Base-by-base conservation (phyloP, 92 coral and sea anemone species). In the Galaxea fascicularis region DNA sequence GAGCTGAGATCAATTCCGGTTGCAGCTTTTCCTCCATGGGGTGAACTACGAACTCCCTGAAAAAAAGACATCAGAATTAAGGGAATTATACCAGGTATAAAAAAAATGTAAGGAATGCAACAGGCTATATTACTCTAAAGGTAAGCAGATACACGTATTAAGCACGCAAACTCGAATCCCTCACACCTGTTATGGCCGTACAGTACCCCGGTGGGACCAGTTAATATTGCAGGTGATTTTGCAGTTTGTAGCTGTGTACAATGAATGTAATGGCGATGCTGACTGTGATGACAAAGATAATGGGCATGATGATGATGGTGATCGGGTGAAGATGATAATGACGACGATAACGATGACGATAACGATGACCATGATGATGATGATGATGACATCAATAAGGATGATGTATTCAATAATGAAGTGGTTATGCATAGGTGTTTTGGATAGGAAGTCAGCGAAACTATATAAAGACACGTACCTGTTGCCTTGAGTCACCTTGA, bases 401-500 rank as follows among this genome's bases (percentile, higher is more conserved):
- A 64, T 25, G 24, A 64, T 60, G 25, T 13, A 21, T 8, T 8
- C 8, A 18, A 58, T 5, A 46, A 46, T 5, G 51, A 46, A 5
- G 51, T n/a, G n/a, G n/a, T n/a, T n/a, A n/a, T n/a, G n/a, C n/a
- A n/a, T n/a, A n/a, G n/a, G n/a, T n/a, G n/a, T n/a, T n/a, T n/a
- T n/a, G n/a, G n/a, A n/a, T n/a, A 15, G 18, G 18, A 53, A 53
- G 15, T 4, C 59, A n/a, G n/a, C n/a, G n/a, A n/a, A n/a, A 49
- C 13, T 49, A 49, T 3, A 25, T 13, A 60, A 22, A 12, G 12
- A 14, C 8, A 76, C 71, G 17, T 56, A 93, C 97, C 97, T 91
- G 71, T 71, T 71, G 9, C 35, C 65, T 58, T 94, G 92, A 52
- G 86, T 51, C 25, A 94, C 98, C 66, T 84, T 94, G 51, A 94